Base-by-base conservation (phyloP, 2,797 vertebrate genomes). In the Bucorvus abyssinicus region DNA sequence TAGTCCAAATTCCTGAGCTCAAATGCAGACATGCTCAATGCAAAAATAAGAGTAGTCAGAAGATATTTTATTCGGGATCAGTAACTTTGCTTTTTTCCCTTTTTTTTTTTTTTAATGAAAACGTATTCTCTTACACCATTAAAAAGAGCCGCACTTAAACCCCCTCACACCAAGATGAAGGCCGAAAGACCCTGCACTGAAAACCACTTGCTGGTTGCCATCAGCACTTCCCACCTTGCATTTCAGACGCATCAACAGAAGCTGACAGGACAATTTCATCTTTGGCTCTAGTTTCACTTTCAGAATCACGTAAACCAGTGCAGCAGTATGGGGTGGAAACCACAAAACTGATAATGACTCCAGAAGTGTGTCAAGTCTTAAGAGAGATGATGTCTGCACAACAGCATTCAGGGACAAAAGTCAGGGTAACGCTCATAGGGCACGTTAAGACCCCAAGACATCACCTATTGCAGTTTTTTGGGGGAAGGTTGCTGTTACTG, bases 141-240 rank as follows among this genome's bases (percentile, higher is more conserved):
- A 71, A 49, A 40, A 16, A 79, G 23, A 71, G 40, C 19, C 20
- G 26, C 9, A 20, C 1, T 40, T n/a, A 49, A 49, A 73, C 10
- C 40, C 26, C 5, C 18, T n/a, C 4, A 44, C 18, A 67, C 12
- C 34, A 6, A 70, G 52, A 23, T 4, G 47, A 79, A 76, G 32
- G 26, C 1, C 6, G 42, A 70, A 21, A 10, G 21, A 19, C 27
- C 12, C 40, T 9, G n/a, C 34, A 6, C 27, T 16, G n/a, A 56
- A 38, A 64, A 47, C 13, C 4, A 0, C 12, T 32, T 0, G 0
- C 30, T 26, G 44, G 15, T 19, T 36, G 53, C 52, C 63, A 49
- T 9, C 49, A 34, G 59, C 18, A 14, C 50, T 7, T 7, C 3
- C n/a, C 27, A 52, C 55, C 36, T 79, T 7, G 2, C 64, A 24